Evolutionary conservation across 2,888 invertebrate genomes (phyloP).

Genomic region (Drosophila demipolita): DNA sequence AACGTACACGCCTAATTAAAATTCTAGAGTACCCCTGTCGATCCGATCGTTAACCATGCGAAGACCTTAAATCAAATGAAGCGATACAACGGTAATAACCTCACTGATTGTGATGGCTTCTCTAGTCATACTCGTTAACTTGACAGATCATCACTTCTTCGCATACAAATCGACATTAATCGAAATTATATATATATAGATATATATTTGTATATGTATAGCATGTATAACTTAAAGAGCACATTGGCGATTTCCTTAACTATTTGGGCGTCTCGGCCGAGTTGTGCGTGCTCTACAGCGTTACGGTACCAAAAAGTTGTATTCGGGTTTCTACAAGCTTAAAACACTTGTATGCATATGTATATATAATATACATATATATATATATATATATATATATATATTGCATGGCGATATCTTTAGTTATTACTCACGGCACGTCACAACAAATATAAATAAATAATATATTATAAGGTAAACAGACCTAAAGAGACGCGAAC

Average conservation of each 20-base stretch:
- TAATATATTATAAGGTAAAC: slow-evolving; percentile 66
- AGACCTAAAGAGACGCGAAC: slow-evolving; percentile 10
- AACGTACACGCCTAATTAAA: slow-evolving; percentile 17
- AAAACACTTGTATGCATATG: slow-evolving; percentile 28
- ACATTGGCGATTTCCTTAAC: slow-evolving; percentile 56
- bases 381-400: slow-evolving; percentile 11
- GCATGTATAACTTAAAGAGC: too few relatives aligned
- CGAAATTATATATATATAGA: neutral
- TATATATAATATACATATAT: slow-evolving; percentile 3
- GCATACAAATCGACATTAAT: slow-evolving; percentile 58
- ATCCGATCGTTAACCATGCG: slow-evolving; percentile 30
- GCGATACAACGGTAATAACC: slow-evolving; percentile 32
- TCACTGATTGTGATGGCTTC: slow-evolving; percentile 37
- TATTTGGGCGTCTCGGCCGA: slow-evolving; percentile 61
- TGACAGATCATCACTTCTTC: slow-evolving; percentile 51
- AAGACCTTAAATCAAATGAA: slow-evolving; percentile 37
- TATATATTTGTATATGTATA: too few relatives aligned
- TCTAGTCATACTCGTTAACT: slow-evolving; percentile 30
- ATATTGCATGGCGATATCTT: slow-evolving; percentile 54
- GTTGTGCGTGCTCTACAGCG: slow-evolving; percentile 65
- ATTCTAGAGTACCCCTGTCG: slow-evolving; percentile 22
- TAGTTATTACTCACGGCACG: slow-evolving; percentile 81
- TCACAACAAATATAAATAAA: slow-evolving; percentile 78
- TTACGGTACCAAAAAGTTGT: slow-evolving; percentile 48
- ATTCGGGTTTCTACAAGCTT: slow-evolving; percentile 65